Conservation (phyloP, 2,113 vertebrate species). For the Paedocypris sp. region DNA sequence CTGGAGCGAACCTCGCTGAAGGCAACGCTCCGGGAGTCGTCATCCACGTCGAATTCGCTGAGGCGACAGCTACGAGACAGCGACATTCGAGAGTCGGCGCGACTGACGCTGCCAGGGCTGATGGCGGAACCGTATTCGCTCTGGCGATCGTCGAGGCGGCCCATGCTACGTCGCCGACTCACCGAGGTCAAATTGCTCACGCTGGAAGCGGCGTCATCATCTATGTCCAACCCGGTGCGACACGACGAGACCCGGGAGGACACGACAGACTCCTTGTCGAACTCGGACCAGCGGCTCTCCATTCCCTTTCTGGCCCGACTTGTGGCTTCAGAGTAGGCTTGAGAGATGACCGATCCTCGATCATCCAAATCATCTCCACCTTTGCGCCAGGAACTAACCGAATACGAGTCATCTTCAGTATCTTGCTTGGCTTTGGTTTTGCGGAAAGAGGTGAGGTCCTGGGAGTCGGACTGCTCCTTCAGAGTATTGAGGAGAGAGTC, state of each 20-base stretch:
- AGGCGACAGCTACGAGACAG: conserved; percentile 64
- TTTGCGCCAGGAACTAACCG: conserved; percentile 51
- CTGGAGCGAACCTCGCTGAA: conserved; percentile 59
- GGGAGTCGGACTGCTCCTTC: conserved; percentile 63
- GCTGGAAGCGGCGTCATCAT: conserved; percentile 67
- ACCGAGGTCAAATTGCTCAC: conserved; percentile 63
- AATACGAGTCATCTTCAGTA: conserved; percentile 45
- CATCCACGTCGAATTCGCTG: conserved; percentile 68
- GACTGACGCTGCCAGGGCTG: conserved; percentile 60
- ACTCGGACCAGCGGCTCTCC: conserved; percentile 74
- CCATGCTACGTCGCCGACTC: conserved; percentile 55
- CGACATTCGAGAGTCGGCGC: conserved; percentile 65
- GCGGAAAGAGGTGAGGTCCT: conserved; percentile 61
- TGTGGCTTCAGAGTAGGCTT: conserved; percentile 64
- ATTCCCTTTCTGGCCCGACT: conserved; percentile 61
- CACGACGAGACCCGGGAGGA: conserved; percentile 64
- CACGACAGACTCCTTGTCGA: conserved; percentile 64
- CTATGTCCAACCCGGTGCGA: conserved; percentile 51
- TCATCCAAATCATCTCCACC: conserved; percentile 48
- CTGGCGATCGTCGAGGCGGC: conserved; percentile 51
- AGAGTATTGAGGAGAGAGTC: conserved; percentile 73
- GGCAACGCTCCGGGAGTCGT: conserved; percentile 60
- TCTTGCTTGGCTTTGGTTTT: conserved; percentile 47
- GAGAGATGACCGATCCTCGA: conserved; percentile 62
- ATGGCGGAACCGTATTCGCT: conserved; percentile 36